Evolutionary conservation across 1,140 invertebrate species (phyloP).

Genomic region (Drosophila biarmipes): DNA sequence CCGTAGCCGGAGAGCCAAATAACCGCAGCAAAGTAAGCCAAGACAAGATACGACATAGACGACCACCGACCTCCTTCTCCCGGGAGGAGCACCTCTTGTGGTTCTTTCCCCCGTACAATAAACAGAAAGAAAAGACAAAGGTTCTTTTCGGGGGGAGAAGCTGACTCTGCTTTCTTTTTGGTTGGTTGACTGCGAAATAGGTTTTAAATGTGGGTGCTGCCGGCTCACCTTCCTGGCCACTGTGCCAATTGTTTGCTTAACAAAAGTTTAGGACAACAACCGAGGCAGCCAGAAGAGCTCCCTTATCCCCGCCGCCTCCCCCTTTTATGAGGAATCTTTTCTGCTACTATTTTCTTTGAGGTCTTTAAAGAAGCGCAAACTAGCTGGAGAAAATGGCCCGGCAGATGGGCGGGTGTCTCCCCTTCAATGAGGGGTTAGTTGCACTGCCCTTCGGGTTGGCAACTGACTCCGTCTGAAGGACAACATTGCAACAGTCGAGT

Average conservation of each 20-base stretch:
- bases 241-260: conserved; percentile 84
- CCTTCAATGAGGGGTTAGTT: conserved; percentile 29
- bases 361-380: conserved; percentile 78
- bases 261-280: conserved; percentile 79
- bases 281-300: conserved; percentile 7
- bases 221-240: conserved; percentile 50
- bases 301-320: background rate
- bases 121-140: conserved; percentile 56
- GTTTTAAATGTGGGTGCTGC: conserved; percentile 67
- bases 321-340: conserved; percentile 13
- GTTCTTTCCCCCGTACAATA: conserved; percentile 56
- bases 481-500: conserved; percentile 81
- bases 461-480: conserved; percentile 67
- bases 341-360: conserved; percentile 52
- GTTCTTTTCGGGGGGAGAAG: background rate
- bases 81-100: conserved; percentile 68
- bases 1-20: conserved; percentile 49
- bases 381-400: conserved; percentile 24
- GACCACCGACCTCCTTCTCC: conserved; percentile 2
- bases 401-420: background rate
- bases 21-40: conserved; percentile 80
- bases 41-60: conserved; percentile 38
- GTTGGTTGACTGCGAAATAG: conserved; percentile 73
- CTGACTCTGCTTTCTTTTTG: conserved; percentile 65
- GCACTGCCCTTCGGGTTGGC: conserved; percentile 49